Conservation (phyloP, 2,888 invertebrate species). For the Cosmia pyralina region DNA sequence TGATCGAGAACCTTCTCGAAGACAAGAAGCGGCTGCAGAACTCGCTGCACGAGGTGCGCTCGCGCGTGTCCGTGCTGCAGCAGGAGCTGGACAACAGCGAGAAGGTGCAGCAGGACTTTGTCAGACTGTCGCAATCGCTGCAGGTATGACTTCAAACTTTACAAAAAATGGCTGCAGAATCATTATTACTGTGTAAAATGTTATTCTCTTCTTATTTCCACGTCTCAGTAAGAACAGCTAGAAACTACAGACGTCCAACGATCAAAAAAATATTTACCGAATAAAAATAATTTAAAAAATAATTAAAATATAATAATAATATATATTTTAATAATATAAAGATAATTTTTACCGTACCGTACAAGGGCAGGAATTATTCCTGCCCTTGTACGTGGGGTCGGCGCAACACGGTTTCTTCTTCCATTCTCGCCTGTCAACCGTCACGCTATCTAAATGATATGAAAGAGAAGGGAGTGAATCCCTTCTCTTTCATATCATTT, state of each 20-base stretch:
- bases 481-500: neutral
- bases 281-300: too few relatives aligned
- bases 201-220: neutral
- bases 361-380: too few relatives aligned
- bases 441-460: too few relatives aligned
- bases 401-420: neutral
- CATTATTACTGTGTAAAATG: neutral
- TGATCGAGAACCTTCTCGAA: constrained; percentile 80
- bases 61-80: constrained; percentile 94
- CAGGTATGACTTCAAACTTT: constrained; percentile 89
- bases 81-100: constrained; percentile 98
- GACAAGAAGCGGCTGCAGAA: constrained; percentile 84
- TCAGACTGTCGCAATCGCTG: constrained; percentile 97
- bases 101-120: constrained; percentile 99
- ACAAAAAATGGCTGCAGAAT: neutral
- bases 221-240: neutral
- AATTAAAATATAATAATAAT: too few relatives aligned
- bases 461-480: too few relatives aligned
- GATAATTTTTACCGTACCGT: too few relatives aligned
- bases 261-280: too few relatives aligned
- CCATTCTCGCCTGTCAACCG: neutral
- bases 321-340: too few relatives aligned
- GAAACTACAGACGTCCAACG: neutral
- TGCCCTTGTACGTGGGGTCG: too few relatives aligned
- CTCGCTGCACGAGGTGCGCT: constrained; percentile 90